These are phyloP conservation scores for Sus scrofa DNA, from an alignment of 2,113 vertebrate species.

Conservation along the genomic window DNA sequence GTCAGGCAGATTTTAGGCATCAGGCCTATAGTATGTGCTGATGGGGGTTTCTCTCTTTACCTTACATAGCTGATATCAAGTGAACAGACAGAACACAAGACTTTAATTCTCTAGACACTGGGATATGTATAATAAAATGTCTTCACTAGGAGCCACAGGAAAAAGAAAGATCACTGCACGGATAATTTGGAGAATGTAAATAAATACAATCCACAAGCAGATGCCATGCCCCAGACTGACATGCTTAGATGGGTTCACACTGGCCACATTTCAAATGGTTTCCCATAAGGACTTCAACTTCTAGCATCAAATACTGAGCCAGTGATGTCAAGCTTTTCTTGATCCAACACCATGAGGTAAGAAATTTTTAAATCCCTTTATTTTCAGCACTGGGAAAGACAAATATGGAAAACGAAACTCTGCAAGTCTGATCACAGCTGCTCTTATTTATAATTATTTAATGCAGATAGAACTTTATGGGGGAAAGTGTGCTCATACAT, in stretches of 20 bases:
- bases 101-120: slow-evolving; percentile 62
- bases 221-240: slow-evolving; percentile 62
- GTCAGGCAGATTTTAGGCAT: slow-evolving; percentile 68
- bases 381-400: slow-evolving; percentile 86
- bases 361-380: slow-evolving; percentile 85
- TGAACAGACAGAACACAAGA: slow-evolving; percentile 63
- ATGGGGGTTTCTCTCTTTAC: slow-evolving; percentile 34
- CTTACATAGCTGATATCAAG: slow-evolving; percentile 62
- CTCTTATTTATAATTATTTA: slow-evolving; percentile 68
- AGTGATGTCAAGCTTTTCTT: slow-evolving; percentile 85
- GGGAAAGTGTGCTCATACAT: neutral
- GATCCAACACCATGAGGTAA: slow-evolving; percentile 86
- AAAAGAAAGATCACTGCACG: slow-evolving; percentile 34
- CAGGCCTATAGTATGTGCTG: slow-evolving; percentile 58
- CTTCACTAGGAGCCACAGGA: slow-evolving; percentile 67
- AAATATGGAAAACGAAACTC: slow-evolving; percentile 84
- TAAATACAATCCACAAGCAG: slow-evolving; percentile 5
- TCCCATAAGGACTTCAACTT: slow-evolving; percentile 72
- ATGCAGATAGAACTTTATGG: slow-evolving; percentile 33
- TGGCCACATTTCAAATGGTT: slow-evolving; percentile 78
- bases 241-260: slow-evolving; percentile 62
- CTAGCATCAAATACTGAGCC: slow-evolving; percentile 84
- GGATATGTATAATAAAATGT: slow-evolving; percentile 57
- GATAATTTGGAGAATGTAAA: slow-evolving; percentile 73
- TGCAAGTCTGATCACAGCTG: slow-evolving; percentile 78